phyloP scores from a whole-genome alignment of 64 coral and sea anemone species.

The Acropora tenuis region DNA sequence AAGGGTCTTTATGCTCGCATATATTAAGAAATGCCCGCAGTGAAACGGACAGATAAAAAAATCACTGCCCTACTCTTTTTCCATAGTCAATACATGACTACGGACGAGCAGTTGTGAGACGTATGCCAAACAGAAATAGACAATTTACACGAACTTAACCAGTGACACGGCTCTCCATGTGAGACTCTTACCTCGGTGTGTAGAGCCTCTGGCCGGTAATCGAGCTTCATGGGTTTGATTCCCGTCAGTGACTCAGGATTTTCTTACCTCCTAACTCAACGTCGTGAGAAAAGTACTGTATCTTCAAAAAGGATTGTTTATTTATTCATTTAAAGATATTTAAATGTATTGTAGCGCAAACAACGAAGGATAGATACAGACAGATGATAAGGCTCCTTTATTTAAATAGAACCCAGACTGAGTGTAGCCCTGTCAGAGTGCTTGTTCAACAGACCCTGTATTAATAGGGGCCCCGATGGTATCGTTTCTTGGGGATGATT shows the following conservation, averaged over 20 bases:
- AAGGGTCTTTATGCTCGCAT: too few species aligned
- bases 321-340: neutral
- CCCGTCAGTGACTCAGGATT: conserved; percentile 10
- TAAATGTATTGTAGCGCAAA: neutral
- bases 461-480: neutral
- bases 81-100: neutral
- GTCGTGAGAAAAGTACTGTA: conserved; percentile 1
- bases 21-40: too few species aligned
- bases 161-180: neutral
- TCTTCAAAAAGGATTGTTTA: neutral
- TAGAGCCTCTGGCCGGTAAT: conserved; percentile 9
- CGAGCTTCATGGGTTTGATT: conserved; percentile 4
- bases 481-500: neutral
- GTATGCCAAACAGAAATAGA: conserved; percentile 15
- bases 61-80: too few species aligned
- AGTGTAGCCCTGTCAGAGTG: conserved; percentile 10
- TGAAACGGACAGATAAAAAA: too few species aligned
- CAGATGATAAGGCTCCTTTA: neutral
- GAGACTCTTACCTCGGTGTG: neutral
- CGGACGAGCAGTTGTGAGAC: conserved; percentile 1
- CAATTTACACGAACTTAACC: conserved; percentile 8
- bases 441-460: neutral
- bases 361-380: neutral
- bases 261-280: neutral
- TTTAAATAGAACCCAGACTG: neutral